Evolutionary conservation across 2,888 invertebrate genomes (phyloP), one percentile per base, ranked within the genome.

Genomic region (Hemicrepidius hirtus): DNA sequence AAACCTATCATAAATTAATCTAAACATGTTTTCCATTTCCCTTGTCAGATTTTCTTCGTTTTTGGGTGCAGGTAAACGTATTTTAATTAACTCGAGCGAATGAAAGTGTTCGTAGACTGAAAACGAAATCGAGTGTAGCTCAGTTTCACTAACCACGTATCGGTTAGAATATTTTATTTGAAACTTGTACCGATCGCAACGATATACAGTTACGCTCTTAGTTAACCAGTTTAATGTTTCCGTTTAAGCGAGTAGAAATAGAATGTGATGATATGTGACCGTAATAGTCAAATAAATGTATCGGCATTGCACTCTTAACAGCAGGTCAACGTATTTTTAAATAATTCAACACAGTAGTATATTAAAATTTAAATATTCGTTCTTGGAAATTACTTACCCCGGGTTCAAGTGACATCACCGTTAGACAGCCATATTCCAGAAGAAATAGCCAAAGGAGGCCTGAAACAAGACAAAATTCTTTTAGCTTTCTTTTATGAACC

Each of bases 391-490:
- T 80, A 85, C 86, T 85, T 82, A 87, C 86, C 79, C 86, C 87
- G 72, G 87, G 86, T 84, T 86, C 86, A 82, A 86, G 84, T 82
- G 85, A 85, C 80, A 84, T 80, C 78, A 80, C 84, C 83, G 82
- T 83, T 40, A 68, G 21, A 80, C 82, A 81, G 78, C 84, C 84
- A 81, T 84, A 82, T 82, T 83, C 84, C 76, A 85, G 79, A 67
- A 86, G 83, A 80, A 83, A 84, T 73, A 87, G 82, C 86, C 86
- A 86, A 76, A 86, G 80, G 73, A 86, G 81, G 81, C 85, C 87
- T 87, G 82, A 68, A 86, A 86, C 70, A 77, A 80, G 79, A 78
- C 66, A 49, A 49, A 16, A 63, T 28, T 3, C n/a, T n/a, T n/a
- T n/a, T n/a, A n/a, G n/a, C n/a, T 40, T 44, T 35, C 13, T 46